Base-by-base conservation (phyloP, 2,797 vertebrate genomes). In the Microctenopoma stevenorrisi region DNA sequence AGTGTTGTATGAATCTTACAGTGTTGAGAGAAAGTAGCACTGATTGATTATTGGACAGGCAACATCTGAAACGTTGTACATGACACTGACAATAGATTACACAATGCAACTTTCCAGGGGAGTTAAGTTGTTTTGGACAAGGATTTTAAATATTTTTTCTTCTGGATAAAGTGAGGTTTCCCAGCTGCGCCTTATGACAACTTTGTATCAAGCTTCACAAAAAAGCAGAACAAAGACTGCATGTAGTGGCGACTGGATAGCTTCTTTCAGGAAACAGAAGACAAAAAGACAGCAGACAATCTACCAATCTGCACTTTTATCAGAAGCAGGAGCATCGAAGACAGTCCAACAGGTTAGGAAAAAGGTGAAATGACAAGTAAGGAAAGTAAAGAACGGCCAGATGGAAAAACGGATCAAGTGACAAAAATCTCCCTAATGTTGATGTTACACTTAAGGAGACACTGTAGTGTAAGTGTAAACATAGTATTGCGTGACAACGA, bases 351-450 rank as follows among this genome's bases (percentile, higher is more conserved):
- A 52, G 46, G 67, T 82, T 76, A 88, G 54, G 82, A 60, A 72
- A 82, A 79, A 72, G 58, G 52, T 65, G 78, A 72, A 78, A 84
- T 77, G 72, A 83, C 37, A 40, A 33, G 22, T 28, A 46, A 74
- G 59, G 42, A 76, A 80, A 60, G 66, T 53, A 70, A 66, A 68
- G 37, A 69, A 14, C 16, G 64, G 11, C 54, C 15, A 64, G 30
- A 75, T 67, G 52, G 42, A 78, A 22, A 78, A 69, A 87, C 54
- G 54, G 40, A 80, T 22, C 73, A 25, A 44, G 48, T 7, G 13
- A 61, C 13, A 49, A 16, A 38, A 71, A 68, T 64, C 37, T 59
- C 65, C 61, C 43, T 30, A 26, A 75, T 78, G 62, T 50, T 67
- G 78, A 66, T 52, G 54, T 78, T 76, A 51, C 38, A 47, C 49